phyloP scores from a whole-genome alignment of 2,888 invertebrate species.

The Clanis bilineata region DNA sequence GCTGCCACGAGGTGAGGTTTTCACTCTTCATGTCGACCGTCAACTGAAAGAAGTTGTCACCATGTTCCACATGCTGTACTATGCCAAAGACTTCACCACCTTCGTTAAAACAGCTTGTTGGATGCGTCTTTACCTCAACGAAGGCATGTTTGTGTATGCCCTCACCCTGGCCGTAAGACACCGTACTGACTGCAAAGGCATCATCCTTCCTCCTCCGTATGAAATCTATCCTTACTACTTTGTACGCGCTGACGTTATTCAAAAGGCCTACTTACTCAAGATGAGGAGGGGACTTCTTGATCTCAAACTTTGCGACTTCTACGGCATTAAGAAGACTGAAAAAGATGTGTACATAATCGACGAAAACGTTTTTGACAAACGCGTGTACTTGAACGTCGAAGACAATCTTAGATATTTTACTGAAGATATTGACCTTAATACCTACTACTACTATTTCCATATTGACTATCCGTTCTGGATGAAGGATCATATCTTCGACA shows the following conservation, averaged over 20 bases:
- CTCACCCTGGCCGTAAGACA: slow-evolving; percentile 78
- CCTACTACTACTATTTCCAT: slow-evolving; percentile 84
- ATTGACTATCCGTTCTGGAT: slow-evolving; percentile 85
- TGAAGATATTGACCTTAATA: slow-evolving; percentile 85
- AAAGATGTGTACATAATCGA: slow-evolving; percentile 83
- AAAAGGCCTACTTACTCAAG: slow-evolving; percentile 77
- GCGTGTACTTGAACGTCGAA: slow-evolving; percentile 77
- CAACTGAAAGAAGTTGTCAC: slow-evolving; percentile 76
- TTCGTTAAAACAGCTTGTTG: slow-evolving; percentile 77
- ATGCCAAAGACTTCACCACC: slow-evolving; percentile 76
- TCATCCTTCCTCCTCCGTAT: slow-evolving; percentile 80
- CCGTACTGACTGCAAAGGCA: slow-evolving; percentile 73
- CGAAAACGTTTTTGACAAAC: slow-evolving; percentile 84
- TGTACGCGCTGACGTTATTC: slow-evolving; percentile 85
- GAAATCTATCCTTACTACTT: slow-evolving; percentile 85
- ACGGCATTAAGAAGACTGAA: slow-evolving; percentile 74
- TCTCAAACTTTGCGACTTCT: slow-evolving; percentile 75
- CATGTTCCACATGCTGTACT: slow-evolving; percentile 79
- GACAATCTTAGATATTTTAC: slow-evolving; percentile 84
- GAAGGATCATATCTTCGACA: slow-evolving; percentile 66
- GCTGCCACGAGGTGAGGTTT: slow-evolving; percentile 80
- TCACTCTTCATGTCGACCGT: slow-evolving; percentile 73
- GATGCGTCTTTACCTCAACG: slow-evolving; percentile 78
- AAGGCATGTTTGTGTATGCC: slow-evolving; percentile 82
- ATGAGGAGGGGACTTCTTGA: slow-evolving; percentile 73